Percentiles rank a stretch among this genome's conserved stretches.
Conservation (phyloP, 2,888 invertebrate species). For the Deroplatys truncata region DNA sequence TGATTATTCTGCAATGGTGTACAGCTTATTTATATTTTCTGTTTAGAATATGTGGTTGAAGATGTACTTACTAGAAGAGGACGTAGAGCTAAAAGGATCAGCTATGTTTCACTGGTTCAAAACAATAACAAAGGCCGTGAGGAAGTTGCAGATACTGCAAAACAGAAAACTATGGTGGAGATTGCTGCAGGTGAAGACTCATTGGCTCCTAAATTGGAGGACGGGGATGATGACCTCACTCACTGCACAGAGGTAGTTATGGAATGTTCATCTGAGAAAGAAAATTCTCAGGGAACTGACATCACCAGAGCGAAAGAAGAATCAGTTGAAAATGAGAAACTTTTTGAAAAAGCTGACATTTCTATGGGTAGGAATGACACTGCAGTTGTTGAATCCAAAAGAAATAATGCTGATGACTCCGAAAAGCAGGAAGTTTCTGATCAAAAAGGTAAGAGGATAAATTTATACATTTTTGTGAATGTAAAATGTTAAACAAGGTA, state of each 20-base stretch:
- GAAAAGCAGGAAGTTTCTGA: neutral
- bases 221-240: neutral
- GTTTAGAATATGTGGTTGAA: slow-evolving; percentile 1
- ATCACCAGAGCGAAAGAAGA: neutral
- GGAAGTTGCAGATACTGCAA: neutral
- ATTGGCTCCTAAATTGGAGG: neutral
- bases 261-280: neutral
- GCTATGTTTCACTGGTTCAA: neutral
- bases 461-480: too few species aligned
- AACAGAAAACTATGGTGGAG: neutral
- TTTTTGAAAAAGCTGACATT: neutral
- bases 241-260: neutral
- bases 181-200: neutral
- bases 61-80: slow-evolving; percentile 6
- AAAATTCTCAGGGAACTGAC: neutral
- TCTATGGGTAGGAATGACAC: neutral
- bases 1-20: neutral
- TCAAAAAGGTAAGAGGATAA: neutral
- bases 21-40: neutral
- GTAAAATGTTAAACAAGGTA: too few species aligned
- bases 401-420: neutral
- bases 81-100: slow-evolving; percentile 7
- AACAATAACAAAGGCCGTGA: neutral
- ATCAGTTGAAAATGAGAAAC: neutral
- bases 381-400: neutral